Percentiles rank a stretch among this genome's conserved stretches.
phyloP scores from a whole-genome alignment of 2,888 invertebrate genomes.

The Onthophagus sagittarius region DNA sequence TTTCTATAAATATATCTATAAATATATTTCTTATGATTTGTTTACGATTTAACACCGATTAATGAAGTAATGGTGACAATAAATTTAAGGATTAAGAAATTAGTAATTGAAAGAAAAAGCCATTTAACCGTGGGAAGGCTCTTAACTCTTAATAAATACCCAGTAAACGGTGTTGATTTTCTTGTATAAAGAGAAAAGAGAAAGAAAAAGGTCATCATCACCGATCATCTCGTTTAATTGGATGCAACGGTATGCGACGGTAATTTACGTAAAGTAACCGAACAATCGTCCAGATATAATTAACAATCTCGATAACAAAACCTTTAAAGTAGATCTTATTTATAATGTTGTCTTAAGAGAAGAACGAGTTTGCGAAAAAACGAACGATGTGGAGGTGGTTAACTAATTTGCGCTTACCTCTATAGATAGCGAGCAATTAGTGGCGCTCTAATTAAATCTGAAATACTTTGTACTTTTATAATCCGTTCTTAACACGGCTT shows the following conservation, averaged over 20 bases:
- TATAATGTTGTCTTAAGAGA: not conserved
- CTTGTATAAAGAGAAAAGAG: not conserved
- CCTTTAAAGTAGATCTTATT: not conserved
- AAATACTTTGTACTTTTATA: conserved; percentile 13
- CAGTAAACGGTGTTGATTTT: not conserved
- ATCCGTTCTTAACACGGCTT: conserved; percentile 4
- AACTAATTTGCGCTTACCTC: conserved; percentile 6
- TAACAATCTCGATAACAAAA: conserved; percentile 10
- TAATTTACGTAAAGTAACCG: conserved; percentile 4
- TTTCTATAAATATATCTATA: too few relatives aligned
- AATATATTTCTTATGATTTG: too few relatives aligned
- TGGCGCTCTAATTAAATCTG: conserved; percentile 7
- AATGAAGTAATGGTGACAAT: not conserved
- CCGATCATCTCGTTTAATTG: not conserved
- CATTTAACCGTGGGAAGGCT: not conserved
- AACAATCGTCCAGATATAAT: conserved; percentile 7
- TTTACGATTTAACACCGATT: too few relatives aligned
- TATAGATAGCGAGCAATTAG: conserved; percentile 8
- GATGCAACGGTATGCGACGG: not conserved
- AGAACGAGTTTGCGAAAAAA: not conserved
- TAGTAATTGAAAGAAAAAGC: not conserved
- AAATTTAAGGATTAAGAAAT: not conserved
- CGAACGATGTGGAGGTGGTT: not conserved
- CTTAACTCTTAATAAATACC: not conserved
- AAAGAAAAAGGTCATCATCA: not conserved